phyloP scores from a whole-genome alignment of 2,797 vertebrate genomes.

The Allochrocebus solatus region DNA sequence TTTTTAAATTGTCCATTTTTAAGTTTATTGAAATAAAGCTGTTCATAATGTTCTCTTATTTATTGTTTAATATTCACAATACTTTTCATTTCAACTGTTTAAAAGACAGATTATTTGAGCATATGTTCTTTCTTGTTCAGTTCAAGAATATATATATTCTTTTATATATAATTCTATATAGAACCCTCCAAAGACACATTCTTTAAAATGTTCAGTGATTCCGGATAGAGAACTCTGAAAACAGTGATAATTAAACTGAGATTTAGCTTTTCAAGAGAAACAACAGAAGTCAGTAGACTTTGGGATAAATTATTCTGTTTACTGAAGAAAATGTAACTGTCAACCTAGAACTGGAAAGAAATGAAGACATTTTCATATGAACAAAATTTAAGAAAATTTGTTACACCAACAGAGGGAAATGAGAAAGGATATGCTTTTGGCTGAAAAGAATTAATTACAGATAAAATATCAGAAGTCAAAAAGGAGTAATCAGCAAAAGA shows the following conservation, averaged over 20 bases:
- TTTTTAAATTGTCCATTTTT: neutral
- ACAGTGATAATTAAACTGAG: neutral
- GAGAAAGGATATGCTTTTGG: neutral
- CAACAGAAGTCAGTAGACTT: neutral
- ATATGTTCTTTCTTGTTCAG: neutral
- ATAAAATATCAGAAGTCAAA: neutral
- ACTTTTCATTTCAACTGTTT: neutral
- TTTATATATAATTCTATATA: neutral
- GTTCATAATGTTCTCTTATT: neutral
- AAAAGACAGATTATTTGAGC: neutral
- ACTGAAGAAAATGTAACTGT: neutral
- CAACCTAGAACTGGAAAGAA: neutral
- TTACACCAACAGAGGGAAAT: neutral
- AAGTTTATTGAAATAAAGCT: neutral
- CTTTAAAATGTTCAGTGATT: neutral
- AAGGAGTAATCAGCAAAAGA: neutral
- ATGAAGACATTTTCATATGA: neutral
- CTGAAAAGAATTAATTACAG: neutral
- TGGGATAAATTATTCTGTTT: neutral
- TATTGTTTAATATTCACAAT: neutral
- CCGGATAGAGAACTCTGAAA: neutral
- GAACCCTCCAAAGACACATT: fast-evolving
- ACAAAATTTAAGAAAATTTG: neutral
- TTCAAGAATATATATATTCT: no score
- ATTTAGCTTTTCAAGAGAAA: neutral